Conservation (phyloP, 1,140 invertebrate genomes). For the Lithobius niger region DNA sequence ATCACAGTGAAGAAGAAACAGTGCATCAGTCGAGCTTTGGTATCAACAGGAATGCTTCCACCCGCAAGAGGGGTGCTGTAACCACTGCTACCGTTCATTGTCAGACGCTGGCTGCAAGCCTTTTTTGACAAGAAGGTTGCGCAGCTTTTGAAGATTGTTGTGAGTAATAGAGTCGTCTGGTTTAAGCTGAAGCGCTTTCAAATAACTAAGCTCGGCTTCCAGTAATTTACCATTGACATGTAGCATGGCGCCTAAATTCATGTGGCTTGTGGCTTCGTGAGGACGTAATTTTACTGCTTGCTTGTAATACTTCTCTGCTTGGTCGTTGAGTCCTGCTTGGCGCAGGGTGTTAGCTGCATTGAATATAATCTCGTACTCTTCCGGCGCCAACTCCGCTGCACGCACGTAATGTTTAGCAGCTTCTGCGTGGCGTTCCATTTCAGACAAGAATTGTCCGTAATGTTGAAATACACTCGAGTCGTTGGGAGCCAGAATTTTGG, state of each 20-base stretch:
- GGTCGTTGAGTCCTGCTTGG: constrained; percentile 54
- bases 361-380: constrained; percentile 68
- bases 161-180: constrained; percentile 73
- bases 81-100: background rate
- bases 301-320: constrained; percentile 73
- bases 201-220: constrained; percentile 69
- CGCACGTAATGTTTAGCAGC: constrained; percentile 62
- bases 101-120: background rate
- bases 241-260: constrained; percentile 83
- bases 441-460: constrained; percentile 77
- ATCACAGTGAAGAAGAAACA: too few species aligned
- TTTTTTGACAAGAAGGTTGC: constrained; percentile 26
- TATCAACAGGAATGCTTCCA: too few species aligned
- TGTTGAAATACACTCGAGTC: constrained; percentile 71
- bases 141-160: constrained; percentile 71
- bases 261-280: constrained; percentile 67
- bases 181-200: constrained; percentile 61
- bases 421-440: constrained; percentile 57
- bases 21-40: too few species aligned
- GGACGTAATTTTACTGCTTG: constrained; percentile 53
- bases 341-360: constrained; percentile 72
- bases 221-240: constrained; percentile 78
- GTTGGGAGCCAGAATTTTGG: constrained; percentile 61
- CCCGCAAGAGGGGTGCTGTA: background rate
- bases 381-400: constrained; percentile 56